Percentiles rank a stretch among this genome's conserved stretches.
Evolutionary conservation across 1,140 invertebrate species (phyloP).

Genomic region (Bombus consobrinus): DNA sequence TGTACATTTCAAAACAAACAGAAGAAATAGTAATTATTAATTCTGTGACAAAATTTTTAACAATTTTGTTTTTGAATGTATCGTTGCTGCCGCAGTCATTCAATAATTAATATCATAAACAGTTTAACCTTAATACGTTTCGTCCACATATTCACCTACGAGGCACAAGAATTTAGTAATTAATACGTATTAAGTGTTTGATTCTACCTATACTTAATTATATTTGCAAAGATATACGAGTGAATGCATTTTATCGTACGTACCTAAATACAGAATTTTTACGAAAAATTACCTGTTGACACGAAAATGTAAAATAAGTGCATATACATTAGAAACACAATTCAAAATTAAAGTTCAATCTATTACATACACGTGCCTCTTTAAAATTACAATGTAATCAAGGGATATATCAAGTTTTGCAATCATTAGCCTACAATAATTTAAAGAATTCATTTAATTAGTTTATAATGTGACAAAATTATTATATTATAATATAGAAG

Average conservation of each 20-base stretch:
- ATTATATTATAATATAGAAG: too few species aligned
- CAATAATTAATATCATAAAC: neutral
- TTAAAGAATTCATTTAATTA: too few species aligned
- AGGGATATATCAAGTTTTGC: too few species aligned
- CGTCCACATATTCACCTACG: neutral
- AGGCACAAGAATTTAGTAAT: constrained; percentile 12
- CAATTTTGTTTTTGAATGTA: neutral
- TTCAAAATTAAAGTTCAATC: neutral
- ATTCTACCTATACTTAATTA: neutral
- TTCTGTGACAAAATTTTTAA: neutral
- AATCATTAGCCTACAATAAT: too few species aligned
- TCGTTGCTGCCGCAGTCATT: neutral
- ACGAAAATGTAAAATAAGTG: neutral
- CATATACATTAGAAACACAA: neutral
- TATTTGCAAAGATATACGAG: neutral
- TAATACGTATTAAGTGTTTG: neutral
- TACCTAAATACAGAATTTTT: neutral
- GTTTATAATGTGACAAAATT: too few species aligned
- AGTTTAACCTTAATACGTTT: neutral
- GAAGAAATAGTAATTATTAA: neutral
- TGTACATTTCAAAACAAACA: neutral
- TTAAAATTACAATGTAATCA: neutral
- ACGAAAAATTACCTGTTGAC: neutral
- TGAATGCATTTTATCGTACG: neutral
- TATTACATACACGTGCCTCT: neutral